Evolutionary conservation across 2,797 vertebrate species (phyloP), one percentile per base, ranked within the genome.

Genomic region (Eospalax fontanierii): DNA sequence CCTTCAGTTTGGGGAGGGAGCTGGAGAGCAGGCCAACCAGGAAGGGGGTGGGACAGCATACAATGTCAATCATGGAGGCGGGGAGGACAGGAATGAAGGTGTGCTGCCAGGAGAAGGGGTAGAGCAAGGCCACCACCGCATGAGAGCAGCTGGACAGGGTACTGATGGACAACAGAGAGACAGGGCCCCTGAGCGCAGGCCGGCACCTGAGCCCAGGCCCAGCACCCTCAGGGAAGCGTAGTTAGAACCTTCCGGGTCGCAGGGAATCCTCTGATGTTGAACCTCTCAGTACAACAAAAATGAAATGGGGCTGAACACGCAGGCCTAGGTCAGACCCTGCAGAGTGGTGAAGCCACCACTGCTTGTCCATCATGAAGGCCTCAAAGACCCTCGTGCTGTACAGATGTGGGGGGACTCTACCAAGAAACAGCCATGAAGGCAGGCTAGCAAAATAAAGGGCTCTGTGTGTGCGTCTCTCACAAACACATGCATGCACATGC

Each of bases 51-150:
- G 99, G 99, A 97, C 99, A 99, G 98, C 99, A 99, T 96, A 99
- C 99, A 0, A 99, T 99, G 98, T 99, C 99, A 96, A 99, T 98
- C 99, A 99, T 99, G 98, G 99, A 99, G 4, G 99, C 99, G 0
- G 99, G 99, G 80, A 99, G 99, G 57, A 99, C 99, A 0, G 99
- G 99, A 97, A 99, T 99, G 98, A 99, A 99, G 97, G 99, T 99
- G 98, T 99, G 99, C 96, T 99, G 99, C 99, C 99, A 99, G 97
- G 99, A 99, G 98, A 99, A 99, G 4, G 99, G 99, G 98, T 99
- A 99, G 75, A 99, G 99, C 98, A 99, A 98, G 70, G 99, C 99
- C 97, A 99, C 99, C 96, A 99, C 99, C 0, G 99, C 99, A 0
- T 99, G 99, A 61, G 99, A 99, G 96, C 99, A 99, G 98, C 99